A percentile compares a stretch with the other conserved stretches of the same genome.
Evolutionary conservation across 2,113 vertebrate species (phyloP).

Genomic region (Rhombomys opimus): DNA sequence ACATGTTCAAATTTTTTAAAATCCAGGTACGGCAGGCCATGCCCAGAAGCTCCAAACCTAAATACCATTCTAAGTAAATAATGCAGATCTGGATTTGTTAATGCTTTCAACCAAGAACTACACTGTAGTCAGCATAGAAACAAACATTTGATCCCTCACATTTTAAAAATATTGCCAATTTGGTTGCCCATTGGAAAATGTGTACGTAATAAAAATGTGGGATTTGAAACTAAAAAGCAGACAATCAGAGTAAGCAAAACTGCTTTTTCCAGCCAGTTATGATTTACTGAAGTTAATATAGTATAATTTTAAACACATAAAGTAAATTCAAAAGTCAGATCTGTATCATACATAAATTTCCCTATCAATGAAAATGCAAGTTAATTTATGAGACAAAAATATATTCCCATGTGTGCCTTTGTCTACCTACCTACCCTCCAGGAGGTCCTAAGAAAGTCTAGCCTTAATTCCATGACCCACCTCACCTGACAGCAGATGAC

Average conservation of each 20-base stretch:
- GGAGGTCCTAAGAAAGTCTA: neutral
- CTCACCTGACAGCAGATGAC: neutral
- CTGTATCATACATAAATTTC: neutral
- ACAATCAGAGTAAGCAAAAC: neutral
- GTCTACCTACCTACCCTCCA: neutral
- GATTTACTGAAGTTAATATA: neutral
- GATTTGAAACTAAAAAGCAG: neutral
- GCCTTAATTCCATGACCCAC: neutral
- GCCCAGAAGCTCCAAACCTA: neutral
- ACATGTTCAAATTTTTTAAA: neutral
- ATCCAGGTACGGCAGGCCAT: neutral
- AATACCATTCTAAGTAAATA: neutral
- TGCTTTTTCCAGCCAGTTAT: neutral
- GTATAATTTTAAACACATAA: neutral
- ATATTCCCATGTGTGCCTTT: neutral
- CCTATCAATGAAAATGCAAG: neutral
- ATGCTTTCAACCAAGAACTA: neutral
- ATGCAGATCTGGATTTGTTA: neutral
- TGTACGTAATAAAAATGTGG: neutral
- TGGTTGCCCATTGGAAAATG: neutral
- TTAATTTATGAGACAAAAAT: neutral
- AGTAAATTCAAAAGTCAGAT: neutral
- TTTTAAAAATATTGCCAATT: constrained; percentile 32
- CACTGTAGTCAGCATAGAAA: neutral
- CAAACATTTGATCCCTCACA: neutral